Base-by-base conservation (phyloP, 2,113 vertebrate genomes). In the Phalacrocorax brasilianus region DNA sequence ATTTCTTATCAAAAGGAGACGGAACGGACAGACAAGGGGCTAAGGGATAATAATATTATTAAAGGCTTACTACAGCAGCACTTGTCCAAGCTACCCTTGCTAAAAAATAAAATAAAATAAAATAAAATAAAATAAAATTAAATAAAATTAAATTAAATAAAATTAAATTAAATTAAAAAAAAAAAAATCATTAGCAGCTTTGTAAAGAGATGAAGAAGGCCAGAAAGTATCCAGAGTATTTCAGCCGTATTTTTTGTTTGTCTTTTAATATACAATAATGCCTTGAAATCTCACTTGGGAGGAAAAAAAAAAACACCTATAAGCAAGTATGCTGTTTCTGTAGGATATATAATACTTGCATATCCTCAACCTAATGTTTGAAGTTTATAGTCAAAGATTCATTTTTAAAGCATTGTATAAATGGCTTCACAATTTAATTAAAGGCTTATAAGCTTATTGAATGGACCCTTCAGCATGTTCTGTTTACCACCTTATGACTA, bases 391-490 rank as follows among this genome's bases (percentile, higher is more conserved):
- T 33, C 73, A 87, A 82, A 92, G 40, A 92, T 56, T 56, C 35
- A 58, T 19, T 92, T 88, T 81, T 91, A 86, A 92, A 81, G 53
- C 12, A 23, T 5, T 45, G 20, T 55, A 83, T 70, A 94, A 88
- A 79, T 71, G 22, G 38, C 49, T 89, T 84, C 89, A 89, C 47
- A 71, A 75, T 93, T 86, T 89, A 89, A 95, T 93, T 88, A 88
- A 83, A 95, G 65, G 53, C 33, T 71, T 53, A 85, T 74, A n/a
- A 84, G 66, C 56, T 91, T 44, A 68, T 49, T 79, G 82, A 97
- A 84, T 66, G 33, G 78, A 79, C 65, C 59, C 76, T 65, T 74
- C 82, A 84, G 28, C n/a, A 77, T 68, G 15, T 88, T 79, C 49
- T 42, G 32, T 56, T 96, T 91, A 88, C 77, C 26, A 91, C 40